Evolutionary conservation across 2,888 invertebrate species (phyloP), one percentile per base, ranked within the genome.

Genomic region (Acrocera orbiculus): DNA sequence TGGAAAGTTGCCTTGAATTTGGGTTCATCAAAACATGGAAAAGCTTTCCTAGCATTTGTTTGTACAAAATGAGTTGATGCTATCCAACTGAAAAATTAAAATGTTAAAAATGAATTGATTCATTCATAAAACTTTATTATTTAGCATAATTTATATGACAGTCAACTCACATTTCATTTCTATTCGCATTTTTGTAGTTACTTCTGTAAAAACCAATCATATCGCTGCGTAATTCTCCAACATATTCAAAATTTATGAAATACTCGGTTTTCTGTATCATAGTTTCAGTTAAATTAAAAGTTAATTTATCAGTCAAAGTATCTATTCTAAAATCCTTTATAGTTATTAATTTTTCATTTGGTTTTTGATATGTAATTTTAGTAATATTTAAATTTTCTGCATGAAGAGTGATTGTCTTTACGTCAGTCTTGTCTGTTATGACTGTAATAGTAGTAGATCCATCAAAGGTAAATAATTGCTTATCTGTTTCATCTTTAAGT

Each of bases 11-110:
- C 74, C 47, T 80, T 81, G 22, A 69, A 53, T 0, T 60, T 61
- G 0, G 82, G 81, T 47, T 81, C 80, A 48, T 83, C 83, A 48
- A 73, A 81, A 48, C 81, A 81, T 0, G 82, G 82, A 51, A 82
- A 77, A 0, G 74, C 76, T 10, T 65, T 59, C 1, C 78, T 67
- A 0, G 76, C 75, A 39, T 65, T 65, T 0, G 70, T 70, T 0
- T 76, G 68, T 48, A 78, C 73, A 34, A 79, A 69, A 42, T 78
- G 76, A 0, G 78, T 35, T 1, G 35, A 30, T 20, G 26, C 35
- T 11, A 35, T 30, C 35, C 35, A 35, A 16, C 35, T 35, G 26
- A 14, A 30, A n/a, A n/a, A n/a, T n/a, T n/a, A n/a, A n/a, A n/a
- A 35, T 17, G 7, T 4, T 13, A 11, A 15, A 27, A 20, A 4